These are phyloP conservation scores for Bucorvus abyssinicus DNA, from an alignment of 2,797 vertebrate genomes.

Conservation along the genomic window DNA sequence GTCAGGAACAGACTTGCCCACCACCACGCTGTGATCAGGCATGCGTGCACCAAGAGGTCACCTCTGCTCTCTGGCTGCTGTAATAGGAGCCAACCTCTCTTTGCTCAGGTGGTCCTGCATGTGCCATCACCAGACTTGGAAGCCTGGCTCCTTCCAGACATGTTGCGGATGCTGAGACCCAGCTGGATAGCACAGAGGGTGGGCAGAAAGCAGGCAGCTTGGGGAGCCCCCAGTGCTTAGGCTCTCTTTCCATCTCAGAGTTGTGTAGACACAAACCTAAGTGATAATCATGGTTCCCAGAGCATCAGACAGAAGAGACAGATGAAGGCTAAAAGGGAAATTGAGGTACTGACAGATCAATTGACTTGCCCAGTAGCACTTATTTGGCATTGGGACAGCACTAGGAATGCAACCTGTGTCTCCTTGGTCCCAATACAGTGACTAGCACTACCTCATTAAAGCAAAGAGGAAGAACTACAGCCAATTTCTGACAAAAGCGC, in stretches of 20 bases:
- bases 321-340: neutral
- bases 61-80: neutral
- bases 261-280: neutral
- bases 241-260: neutral
- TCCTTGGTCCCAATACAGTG: accelerated
- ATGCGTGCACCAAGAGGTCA: neutral
- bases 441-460: neutral
- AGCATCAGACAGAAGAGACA: neutral
- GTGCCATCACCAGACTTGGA: neutral
- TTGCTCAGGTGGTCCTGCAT: neutral
- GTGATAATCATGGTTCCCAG: accelerated
- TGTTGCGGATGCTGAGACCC: neutral
- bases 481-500: accelerated
- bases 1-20: neutral
- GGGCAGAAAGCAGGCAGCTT: neutral
- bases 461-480: neutral
- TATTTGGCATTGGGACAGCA: neutral
- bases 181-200: neutral
- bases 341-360: neutral
- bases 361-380: no score
- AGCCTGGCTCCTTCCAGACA: neutral
- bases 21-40: neutral
- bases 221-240: neutral
- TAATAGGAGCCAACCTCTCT: accelerated
- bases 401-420: accelerated